A percentile compares a stretch with the other conserved stretches of the same genome.
Conservation (phyloP, 2,888 invertebrate genomes). For the Drosophila gaucha region DNA sequence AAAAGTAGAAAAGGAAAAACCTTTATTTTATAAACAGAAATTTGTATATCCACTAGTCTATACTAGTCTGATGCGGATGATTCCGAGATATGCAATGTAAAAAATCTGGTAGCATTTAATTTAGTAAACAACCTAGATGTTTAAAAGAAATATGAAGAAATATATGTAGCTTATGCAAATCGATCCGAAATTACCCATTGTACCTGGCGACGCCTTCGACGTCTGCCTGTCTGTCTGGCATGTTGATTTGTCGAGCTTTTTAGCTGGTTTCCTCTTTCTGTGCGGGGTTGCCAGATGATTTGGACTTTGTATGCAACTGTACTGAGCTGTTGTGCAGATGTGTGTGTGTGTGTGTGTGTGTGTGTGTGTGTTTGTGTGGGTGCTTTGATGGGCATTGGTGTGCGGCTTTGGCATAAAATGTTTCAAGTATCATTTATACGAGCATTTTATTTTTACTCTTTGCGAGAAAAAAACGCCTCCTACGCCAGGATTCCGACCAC, state of each 20-base stretch:
- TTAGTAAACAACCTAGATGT: too few species aligned
- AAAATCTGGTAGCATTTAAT: too few species aligned
- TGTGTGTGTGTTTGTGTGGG: constrained; percentile 1
- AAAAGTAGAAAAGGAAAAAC: too few species aligned
- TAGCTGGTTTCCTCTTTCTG: constrained; percentile 21
- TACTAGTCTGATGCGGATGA: too few species aligned
- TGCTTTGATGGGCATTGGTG: constrained; percentile 4
- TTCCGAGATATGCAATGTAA: too few species aligned
- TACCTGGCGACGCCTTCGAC: constrained; percentile 18
- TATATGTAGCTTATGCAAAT: too few species aligned
- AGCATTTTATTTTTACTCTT: constrained; percentile 59
- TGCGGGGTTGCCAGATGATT: constrained; percentile 46
- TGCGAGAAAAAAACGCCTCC: constrained; percentile 36
- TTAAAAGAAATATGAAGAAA: too few species aligned
- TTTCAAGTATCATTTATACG: constrained; percentile 69
- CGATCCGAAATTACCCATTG: constrained; percentile 19
- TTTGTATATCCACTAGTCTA: too few species aligned
- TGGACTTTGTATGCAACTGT: constrained; percentile 46
- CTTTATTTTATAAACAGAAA: too few species aligned
- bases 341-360: background rate
- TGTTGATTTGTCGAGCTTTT: constrained; percentile 19
- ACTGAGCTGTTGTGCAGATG: constrained; percentile 24
- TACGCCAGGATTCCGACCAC: constrained; percentile 17
- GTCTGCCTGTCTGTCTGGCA: constrained; percentile 36
- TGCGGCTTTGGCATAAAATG: constrained; percentile 41